Base-by-base conservation (phyloP, 2,888 invertebrate genomes). In the Cataglyphis rosenhaueri region DNA sequence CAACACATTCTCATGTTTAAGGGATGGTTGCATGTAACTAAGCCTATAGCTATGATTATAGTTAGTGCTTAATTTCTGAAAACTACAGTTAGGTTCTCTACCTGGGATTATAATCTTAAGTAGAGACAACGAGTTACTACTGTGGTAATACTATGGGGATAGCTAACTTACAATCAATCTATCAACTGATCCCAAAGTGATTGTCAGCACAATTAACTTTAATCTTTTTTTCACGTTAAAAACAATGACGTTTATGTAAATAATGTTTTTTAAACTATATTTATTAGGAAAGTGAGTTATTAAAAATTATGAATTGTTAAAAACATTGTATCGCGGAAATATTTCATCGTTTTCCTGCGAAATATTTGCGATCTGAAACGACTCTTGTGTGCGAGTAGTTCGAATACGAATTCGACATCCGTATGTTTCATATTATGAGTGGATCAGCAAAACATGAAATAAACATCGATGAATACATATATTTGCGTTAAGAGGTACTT, bases 21-120 rank as follows among this genome's bases (percentile, higher is more conserved):
- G 71, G 59, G 71, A 38, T 73, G 71, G 41, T 38, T 25, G 57
- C 3, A 25, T 38, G 55, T 59, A 59, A 38, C 59, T 59, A 41
- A 59, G 38, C 18, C 55, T 48, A 57, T 55, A 78, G 55, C 25
- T 18, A 12, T 18, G 71, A 12, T n/a, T 73, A 73, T 41, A 73
- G 38, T 29, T n/a, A 4, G 25, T 25, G 38, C 12, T 57, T 18
- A 25, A 38, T 38, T 10, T 57, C 10, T 59, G 71, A 73, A 59
- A 73, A 73, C 71, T 59, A 73, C 59, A 73, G 71, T 73, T 73
- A 73, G 71, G 25, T 73, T 59, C 71, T 73, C 71, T 73, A 41
- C 38, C 38, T 73, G 18, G 59, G 59, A 73, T 73, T 73, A 73
- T 38, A 71, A 71, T 41, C 38, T 52, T 57, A 41, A 41, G 59